These are phyloP conservation scores for Nebria ingens DNA, from an alignment of 1,140 invertebrate species.

Conservation along the genomic window DNA sequence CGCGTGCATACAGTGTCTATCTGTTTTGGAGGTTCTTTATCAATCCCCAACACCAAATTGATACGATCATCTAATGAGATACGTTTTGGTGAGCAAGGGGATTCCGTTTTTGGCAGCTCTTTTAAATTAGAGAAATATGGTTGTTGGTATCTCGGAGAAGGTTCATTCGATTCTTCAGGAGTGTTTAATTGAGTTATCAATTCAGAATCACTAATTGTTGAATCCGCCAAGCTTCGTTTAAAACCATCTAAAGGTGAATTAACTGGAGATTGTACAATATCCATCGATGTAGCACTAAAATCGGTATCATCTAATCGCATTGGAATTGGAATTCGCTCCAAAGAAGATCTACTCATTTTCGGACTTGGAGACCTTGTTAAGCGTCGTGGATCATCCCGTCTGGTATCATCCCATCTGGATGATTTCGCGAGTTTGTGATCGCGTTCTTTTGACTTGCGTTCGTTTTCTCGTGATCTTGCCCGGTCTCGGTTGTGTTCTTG, in stretches of 20 bases:
- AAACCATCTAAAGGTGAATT: slow-evolving; percentile 29
- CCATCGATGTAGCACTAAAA: slow-evolving; percentile 11
- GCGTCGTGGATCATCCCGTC: slow-evolving; percentile 8
- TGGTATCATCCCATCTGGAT: slow-evolving; percentile 10
- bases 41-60: slow-evolving; percentile 27
- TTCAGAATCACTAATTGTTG: slow-evolving; percentile 40
- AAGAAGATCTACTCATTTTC: neutral
- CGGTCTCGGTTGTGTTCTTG: neutral
- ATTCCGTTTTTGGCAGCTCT: neutral
- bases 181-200: slow-evolving; percentile 23
- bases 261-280: slow-evolving; percentile 13
- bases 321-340: slow-evolving; percentile 1
- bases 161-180: slow-evolving; percentile 13
- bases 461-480: neutral
- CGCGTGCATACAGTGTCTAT: slow-evolving; percentile 1
- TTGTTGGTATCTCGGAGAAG: slow-evolving; percentile 8
- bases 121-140: neutral
- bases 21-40: slow-evolving; percentile 11
- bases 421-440: neutral
- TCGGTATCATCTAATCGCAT: slow-evolving; percentile 9
- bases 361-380: neutral
- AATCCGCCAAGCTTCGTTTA: slow-evolving; percentile 37
- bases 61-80: slow-evolving; percentile 29
- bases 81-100: slow-evolving; percentile 22
- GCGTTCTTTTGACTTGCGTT: neutral